Conservation (phyloP, 2,797 vertebrate genomes). For the Darevskia nairensis region DNA sequence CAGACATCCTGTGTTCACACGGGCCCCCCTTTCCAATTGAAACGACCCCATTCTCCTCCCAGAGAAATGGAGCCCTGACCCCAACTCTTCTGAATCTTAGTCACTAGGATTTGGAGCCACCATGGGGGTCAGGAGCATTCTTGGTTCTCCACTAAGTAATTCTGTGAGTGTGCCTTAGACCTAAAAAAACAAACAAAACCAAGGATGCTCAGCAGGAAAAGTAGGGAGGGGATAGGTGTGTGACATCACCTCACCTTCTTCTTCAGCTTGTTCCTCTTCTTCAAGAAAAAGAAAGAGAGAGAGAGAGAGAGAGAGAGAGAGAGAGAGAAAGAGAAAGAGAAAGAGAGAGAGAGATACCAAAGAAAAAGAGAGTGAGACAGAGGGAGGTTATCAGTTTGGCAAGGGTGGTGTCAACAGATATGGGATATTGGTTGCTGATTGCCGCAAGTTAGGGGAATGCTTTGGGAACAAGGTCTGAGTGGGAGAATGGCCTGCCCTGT, state of each 20-base stretch:
- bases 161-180: not conserved
- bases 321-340: not conserved
- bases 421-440: not conserved
- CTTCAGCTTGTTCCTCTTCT: conserved; percentile 58
- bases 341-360: not conserved
- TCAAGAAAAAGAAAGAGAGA: not conserved
- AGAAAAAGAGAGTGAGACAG: not conserved
- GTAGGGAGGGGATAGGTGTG: not conserved
- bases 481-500: not conserved
- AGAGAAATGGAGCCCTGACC: not conserved
- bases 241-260: conserved; percentile 56
- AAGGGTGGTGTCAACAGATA: not conserved
- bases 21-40: not conserved
- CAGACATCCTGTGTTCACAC: not conserved
- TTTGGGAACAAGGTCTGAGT: not conserved
- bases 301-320: not conserved
- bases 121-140: not conserved
- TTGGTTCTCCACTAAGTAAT: not conserved
- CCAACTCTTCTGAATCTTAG: not conserved
- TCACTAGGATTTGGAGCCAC: not conserved
- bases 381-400: not conserved
- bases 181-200: not conserved
- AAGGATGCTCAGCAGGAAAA: not conserved
- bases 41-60: not conserved
- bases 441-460: not conserved